Percentiles rank a stretch among this genome's conserved stretches.
Conservation (phyloP, 2,888 invertebrate species). For the Allolobophora icterica region DNA sequence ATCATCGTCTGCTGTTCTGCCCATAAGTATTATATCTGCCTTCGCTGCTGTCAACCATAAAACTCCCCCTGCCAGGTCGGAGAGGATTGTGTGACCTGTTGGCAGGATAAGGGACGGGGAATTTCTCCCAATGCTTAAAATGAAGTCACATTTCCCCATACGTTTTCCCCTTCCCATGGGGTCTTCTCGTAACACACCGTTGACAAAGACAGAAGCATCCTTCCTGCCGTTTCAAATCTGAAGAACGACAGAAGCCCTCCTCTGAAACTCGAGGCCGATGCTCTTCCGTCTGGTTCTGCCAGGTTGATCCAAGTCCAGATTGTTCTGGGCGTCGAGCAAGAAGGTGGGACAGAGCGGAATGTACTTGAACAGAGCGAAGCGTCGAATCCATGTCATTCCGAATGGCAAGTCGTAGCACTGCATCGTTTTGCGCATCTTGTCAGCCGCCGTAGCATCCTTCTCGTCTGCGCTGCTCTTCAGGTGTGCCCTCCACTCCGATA, state of each 20-base stretch:
- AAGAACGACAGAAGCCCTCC: constrained; percentile 3
- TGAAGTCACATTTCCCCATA: no score
- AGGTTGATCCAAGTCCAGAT: not conserved
- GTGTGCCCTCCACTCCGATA: constrained; percentile 31
- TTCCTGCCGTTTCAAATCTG: not conserved
- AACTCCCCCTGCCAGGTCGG: no score
- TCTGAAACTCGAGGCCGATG: not conserved
- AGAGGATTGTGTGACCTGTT: no score
- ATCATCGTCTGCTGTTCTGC: no score
- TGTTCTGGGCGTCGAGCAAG: constrained; percentile 4
- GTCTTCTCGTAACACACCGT: not conserved
- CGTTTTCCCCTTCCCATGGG: no score
- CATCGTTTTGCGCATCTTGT: not conserved
- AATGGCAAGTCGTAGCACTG: constrained; percentile 38
- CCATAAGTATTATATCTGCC: no score
- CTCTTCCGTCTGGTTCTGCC: not conserved
- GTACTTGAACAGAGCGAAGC: constrained; percentile 21
- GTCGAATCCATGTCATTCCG: constrained; percentile 20
- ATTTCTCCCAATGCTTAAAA: no score
- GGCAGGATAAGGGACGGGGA: no score
- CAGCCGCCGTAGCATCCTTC: not conserved
- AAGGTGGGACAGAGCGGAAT: constrained; percentile 36
- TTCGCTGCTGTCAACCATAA: no score
- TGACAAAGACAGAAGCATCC: no score
- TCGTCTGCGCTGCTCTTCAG: not conserved